Percentiles rank a stretch among this genome's conserved stretches.
phyloP scores from a whole-genome alignment of 2,113 vertebrate species.

The Tyto alba region DNA sequence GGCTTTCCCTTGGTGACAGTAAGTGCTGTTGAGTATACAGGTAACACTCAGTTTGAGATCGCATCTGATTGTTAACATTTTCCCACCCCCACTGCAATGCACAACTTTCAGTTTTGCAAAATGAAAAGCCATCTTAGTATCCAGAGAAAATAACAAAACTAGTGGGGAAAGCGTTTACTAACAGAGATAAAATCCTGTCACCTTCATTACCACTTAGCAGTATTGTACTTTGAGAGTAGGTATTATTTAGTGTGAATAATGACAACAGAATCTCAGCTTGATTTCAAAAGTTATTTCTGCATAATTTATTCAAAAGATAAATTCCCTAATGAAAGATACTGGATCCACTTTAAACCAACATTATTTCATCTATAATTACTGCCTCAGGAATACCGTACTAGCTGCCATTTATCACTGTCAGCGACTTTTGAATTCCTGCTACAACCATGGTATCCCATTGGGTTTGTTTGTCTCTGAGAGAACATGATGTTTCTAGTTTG shows the following conservation, averaged over 20 bases:
- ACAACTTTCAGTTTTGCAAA: neutral
- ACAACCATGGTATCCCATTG: neutral
- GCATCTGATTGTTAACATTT: neutral
- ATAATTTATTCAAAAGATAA: conserved; percentile 46
- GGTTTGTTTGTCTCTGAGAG: conserved; percentile 37
- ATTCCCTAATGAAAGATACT: conserved; percentile 40
- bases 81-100: neutral
- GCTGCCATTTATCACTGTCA: conserved; percentile 46
- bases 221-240: neutral
- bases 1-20: conserved; percentile 7
- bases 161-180: neutral
- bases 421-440: conserved; percentile 4
- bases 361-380: conserved; percentile 41
- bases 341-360: conserved; percentile 47
- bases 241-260: conserved; percentile 35
- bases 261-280: conserved; percentile 32
- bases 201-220: neutral
- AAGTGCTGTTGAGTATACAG: neutral
- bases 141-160: neutral
- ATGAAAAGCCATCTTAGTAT: neutral
- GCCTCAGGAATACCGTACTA: neutral
- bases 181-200: neutral
- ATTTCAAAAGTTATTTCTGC: conserved; percentile 29
- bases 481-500: neutral
- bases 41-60: neutral